These are phyloP conservation scores for Lycopodina hypogea DNA, from an alignment of 37 sponge, comb jelly and placozoan species.

Conservation along the genomic window DNA sequence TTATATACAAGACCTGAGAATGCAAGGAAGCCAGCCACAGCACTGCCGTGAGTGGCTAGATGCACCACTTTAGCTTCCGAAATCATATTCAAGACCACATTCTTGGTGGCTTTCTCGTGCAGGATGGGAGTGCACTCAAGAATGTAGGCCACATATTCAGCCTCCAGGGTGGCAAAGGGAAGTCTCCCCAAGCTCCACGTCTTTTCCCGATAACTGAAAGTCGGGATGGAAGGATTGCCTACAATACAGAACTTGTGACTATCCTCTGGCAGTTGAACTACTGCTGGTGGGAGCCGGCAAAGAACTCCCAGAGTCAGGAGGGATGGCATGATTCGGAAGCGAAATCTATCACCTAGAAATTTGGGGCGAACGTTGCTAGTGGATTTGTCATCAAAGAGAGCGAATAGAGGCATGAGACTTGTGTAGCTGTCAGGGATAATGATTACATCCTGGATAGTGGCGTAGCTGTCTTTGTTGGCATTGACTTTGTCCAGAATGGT, in stretches of 20 bases:
- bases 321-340: conserved; percentile 60
- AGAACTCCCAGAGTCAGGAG: conserved; percentile 68
- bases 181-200: conserved; percentile 61
- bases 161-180: conserved; percentile 63
- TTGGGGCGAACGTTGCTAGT: background rate
- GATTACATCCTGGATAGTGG: conserved; percentile 28
- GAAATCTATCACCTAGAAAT: conserved; percentile 65
- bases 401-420: conserved; percentile 55
- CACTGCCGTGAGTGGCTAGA: conserved; percentile 73
- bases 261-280: conserved; percentile 43
- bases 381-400: conserved; percentile 28
- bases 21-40: conserved; percentile 59
- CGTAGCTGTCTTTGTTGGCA: background rate
- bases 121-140: conserved; percentile 47
- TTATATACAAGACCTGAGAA: conserved; percentile 38
- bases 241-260: conserved; percentile 53
- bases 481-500: conserved; percentile 14
- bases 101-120: conserved; percentile 65
- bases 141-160: conserved; percentile 55
- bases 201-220: conserved; percentile 36
- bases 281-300: conserved; percentile 16
- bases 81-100: conserved; percentile 40
- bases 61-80: conserved; percentile 57
- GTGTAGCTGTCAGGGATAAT: conserved; percentile 66
- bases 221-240: conserved; percentile 68